Conservation (phyloP, 2,797 vertebrate genomes). For the Xiphorhynchus erythropygius region DNA sequence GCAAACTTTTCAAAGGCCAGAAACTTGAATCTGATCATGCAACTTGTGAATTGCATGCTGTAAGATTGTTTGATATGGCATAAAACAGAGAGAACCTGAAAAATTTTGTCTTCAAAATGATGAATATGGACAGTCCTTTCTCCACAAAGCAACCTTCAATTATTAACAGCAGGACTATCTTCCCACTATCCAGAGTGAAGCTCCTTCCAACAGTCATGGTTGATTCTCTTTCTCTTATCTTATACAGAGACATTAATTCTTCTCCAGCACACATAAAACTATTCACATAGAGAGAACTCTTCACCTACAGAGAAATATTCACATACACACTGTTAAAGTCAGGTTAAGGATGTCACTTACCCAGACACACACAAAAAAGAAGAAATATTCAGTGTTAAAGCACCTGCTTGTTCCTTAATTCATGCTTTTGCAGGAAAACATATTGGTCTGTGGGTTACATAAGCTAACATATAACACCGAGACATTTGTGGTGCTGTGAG, state of each 20-base stretch:
- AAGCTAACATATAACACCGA: constrained; percentile 60
- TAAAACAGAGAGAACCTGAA: constrained; percentile 59
- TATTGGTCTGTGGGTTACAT: constrained; percentile 51
- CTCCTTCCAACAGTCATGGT: constrained; percentile 38
- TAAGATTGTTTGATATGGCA: constrained; percentile 58
- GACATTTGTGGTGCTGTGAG: constrained; percentile 27
- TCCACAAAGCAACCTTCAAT: constrained; percentile 43
- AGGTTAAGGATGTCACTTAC: constrained; percentile 46
- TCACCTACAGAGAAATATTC: constrained; percentile 54
- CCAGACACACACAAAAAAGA: not conserved
- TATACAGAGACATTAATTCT: constrained; percentile 47
- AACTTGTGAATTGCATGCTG: constrained; percentile 16
- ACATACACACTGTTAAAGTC: constrained; percentile 47
- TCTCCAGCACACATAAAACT: constrained; percentile 29
- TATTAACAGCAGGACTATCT: constrained; percentile 50
- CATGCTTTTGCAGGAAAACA: constrained; percentile 48
- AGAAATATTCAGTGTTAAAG: constrained; percentile 40
- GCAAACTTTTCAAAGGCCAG: constrained; percentile 75
- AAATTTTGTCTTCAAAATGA: constrained; percentile 51
- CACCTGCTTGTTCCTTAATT: constrained; percentile 55
- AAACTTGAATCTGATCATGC: constrained; percentile 55
- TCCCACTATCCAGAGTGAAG: constrained; percentile 23
- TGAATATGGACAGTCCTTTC: constrained; percentile 14
- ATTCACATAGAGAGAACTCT: constrained; percentile 34
- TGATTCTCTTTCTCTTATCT: constrained; percentile 47